phyloP scores from a whole-genome alignment of 2,888 invertebrate genomes.

The Trichogramma evanescens region DNA sequence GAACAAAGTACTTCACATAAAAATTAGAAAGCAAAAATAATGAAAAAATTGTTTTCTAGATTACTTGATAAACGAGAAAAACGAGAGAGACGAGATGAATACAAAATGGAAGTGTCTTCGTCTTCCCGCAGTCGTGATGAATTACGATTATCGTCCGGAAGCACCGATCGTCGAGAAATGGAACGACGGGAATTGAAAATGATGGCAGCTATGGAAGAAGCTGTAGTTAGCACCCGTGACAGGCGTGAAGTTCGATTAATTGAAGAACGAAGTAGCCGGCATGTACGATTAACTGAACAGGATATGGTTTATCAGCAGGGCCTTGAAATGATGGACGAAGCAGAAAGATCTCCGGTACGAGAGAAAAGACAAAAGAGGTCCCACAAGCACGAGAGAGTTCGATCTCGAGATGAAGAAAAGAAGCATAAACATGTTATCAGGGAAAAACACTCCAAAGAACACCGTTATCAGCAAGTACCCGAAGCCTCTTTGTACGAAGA shows the following conservation, averaged over 20 bases:
- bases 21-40: conserved; percentile 1
- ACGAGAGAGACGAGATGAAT: conserved; percentile 40
- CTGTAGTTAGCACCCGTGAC: conserved; percentile 33
- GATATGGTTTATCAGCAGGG: not conserved
- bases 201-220: conserved; percentile 25
- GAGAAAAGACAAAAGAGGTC: conserved; percentile 43
- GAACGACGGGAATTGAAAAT: conserved; percentile 38
- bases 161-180: conserved; percentile 35
- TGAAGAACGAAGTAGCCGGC: conserved; percentile 15
- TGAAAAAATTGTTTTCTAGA: conserved; percentile 28
- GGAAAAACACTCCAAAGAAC: not conserved
- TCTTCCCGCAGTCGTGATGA: conserved; percentile 9
- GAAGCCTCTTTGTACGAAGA: conserved; percentile 44
- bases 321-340: conserved; percentile 22
- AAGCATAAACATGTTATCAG: conserved; percentile 19
- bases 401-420: conserved; percentile 51
- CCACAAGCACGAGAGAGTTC: conserved; percentile 52
- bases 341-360: conserved; percentile 33
- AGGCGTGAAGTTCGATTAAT: too few species aligned
- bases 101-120: conserved; percentile 31
- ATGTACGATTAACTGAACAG: conserved; percentile 8
- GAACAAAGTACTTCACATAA: not conserved
- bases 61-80: conserved; percentile 43
- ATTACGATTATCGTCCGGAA: conserved; percentile 25
- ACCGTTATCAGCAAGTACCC: conserved; percentile 26